Evolutionary conservation across 2,113 vertebrate species (phyloP), one percentile per base, ranked within the genome.

Genomic region (Rhegmatorhina hoffmannsi): DNA sequence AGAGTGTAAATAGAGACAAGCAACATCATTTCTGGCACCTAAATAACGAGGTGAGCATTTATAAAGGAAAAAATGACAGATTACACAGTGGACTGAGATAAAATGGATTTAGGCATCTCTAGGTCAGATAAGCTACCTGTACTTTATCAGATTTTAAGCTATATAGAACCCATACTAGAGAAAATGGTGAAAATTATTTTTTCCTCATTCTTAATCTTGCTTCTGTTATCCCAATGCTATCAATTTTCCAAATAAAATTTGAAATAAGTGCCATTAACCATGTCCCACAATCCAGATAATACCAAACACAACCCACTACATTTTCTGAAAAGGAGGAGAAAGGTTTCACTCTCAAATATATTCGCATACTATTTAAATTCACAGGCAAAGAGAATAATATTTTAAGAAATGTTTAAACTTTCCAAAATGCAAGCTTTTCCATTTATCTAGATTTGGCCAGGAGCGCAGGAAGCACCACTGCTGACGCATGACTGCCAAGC

Each of bases 1-100:
- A 82, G 17, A 91, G 83, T 31, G 69, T 94, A 92, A 95, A 95
- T 44, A 91, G 87, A 94, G 56, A 84, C 81, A 87, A 95, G 84
- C 10, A 89, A 81, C 67, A 82, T 84, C 17, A 64, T 33, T 93
- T n/a, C 1, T 23, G 50, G 34, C 52, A 89, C 73, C 67, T 40
- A 82, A 80, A 90, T 34, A 56, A 85, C n/a, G 52, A 80, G 60
- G 47, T 43, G 40, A 76, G 14, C 72, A n/a, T 40, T 95, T 88
- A 88, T 5, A 4, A 84, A 86, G 52, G 63, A 59, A 80, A 92
- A 89, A 85, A 69, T 33, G 12, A 69, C 9, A 36, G 29, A 55
- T 78, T 52, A 75, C 73, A 87, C 26, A 92, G 64, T 1, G 13
- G 50, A 33, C 60, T 10, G 69, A 83, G 15, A 53, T 21, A 81